Evolutionary conservation across 2,113 vertebrate genomes (phyloP), one percentile per base, ranked within the genome.

Genomic region (Vulpes vulpes): DNA sequence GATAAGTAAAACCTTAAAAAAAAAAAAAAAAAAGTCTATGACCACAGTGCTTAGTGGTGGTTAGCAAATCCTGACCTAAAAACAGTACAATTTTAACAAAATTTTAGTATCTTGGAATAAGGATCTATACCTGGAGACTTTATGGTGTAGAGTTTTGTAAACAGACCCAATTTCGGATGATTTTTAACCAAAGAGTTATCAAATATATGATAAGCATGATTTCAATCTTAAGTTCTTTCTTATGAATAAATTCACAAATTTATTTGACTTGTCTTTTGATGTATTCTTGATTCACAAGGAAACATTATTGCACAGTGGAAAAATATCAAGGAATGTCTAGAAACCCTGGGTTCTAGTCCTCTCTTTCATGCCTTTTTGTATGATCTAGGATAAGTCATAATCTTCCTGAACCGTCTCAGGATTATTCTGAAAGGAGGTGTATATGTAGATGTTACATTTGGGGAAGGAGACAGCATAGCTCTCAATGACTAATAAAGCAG

Each of bases 61-160:
- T 80, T 89, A 43, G 11, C 51, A 88, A 95, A 94, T 89, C 93
- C 89, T 80, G 38, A 38, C 49, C 22, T 55, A 96, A 80, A 80
- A 22, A 15, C 32, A 88, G 91, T 32, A 5, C 67, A 74, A 64
- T 27, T 81, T 57, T 19, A 11, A 71, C 69, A 92, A 59, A 91
- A 87, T 17, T 12, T 51, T 84, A 79, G 3, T 80, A 69, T 55
- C 38, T 64, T 67, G 25, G 32, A 49, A 6, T 69, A 84, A 85
- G 64, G 9, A 16, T 8, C 71, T 82, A 51, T 32, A 84, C 22
- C 38, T 81, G 57, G 35, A 92, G 71, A 81, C 65, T 85, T 92
- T 92, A 81, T 53, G 30, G 51, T 67, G 73, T 85, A 64, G 19
- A 74, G 69, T 87, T 81, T 25, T 62, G 38, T 64, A 64, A 91